Conservation (phyloP, 2,113 vertebrate genomes). For the Lonchura striata region DNA sequence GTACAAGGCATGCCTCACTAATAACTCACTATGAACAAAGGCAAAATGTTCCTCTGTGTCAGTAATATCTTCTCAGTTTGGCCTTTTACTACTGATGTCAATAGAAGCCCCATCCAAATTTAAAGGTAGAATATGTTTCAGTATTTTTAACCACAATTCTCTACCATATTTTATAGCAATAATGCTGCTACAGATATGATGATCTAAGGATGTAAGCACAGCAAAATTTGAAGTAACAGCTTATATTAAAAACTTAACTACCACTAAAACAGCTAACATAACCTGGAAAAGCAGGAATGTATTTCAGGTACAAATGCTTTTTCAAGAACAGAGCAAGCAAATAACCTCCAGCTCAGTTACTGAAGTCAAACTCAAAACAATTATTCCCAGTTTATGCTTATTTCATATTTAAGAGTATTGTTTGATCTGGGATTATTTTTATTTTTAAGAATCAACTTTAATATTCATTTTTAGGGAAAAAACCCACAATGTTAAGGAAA, state of each 20-base stretch:
- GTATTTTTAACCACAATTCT: neutral
- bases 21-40: neutral
- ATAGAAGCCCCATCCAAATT: neutral
- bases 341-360: neutral
- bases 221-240: neutral
- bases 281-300: neutral
- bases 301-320: neutral
- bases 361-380: neutral
- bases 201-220: neutral
- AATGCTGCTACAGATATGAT: neutral
- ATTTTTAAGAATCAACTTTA: neutral
- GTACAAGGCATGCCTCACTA: constrained; percentile 36
- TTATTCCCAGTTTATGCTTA: neutral
- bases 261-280: neutral
- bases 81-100: constrained; percentile 21
- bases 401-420: neutral
- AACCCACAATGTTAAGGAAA: neutral
- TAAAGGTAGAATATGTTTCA: neutral
- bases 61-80: neutral
- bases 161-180: neutral
- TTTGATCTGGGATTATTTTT: neutral
- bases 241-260: constrained; percentile 29
- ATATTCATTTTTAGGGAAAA: neutral
- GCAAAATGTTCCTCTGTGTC: constrained; percentile 22
- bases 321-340: neutral